Conservation (phyloP, 2,113 vertebrate genomes). For the Fregata magnificens region DNA sequence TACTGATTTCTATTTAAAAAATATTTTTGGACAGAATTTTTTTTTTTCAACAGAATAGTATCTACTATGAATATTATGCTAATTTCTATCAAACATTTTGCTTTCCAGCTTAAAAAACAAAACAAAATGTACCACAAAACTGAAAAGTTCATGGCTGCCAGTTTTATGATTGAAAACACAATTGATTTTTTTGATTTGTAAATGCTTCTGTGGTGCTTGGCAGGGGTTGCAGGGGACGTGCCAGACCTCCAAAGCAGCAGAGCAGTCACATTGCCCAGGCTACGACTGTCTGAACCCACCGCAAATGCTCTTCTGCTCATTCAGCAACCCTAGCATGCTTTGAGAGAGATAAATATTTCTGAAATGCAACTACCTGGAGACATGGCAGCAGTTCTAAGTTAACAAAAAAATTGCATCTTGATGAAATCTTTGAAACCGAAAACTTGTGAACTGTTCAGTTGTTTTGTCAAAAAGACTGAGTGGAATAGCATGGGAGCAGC, state of each 20-base stretch:
- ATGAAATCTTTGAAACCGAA: background rate
- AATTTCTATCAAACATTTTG: background rate
- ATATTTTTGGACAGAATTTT: background rate
- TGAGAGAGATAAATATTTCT: background rate
- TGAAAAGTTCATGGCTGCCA: background rate
- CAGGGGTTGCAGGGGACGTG: background rate
- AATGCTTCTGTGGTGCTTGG: background rate
- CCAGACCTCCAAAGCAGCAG: background rate
- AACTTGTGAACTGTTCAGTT: background rate
- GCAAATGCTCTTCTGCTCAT: background rate
- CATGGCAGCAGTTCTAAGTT: accelerated
- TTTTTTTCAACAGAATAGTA: background rate
- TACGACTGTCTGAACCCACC: background rate
- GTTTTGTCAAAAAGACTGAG: background rate
- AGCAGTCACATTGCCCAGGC: background rate
- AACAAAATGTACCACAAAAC: background rate
- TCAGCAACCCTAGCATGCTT: background rate
- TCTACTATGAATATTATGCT: background rate
- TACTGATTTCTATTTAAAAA: background rate
- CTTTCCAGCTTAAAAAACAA: background rate
- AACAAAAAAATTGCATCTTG: background rate
- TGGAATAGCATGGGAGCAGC: background rate
- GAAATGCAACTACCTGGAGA: background rate
- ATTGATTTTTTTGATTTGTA: background rate
- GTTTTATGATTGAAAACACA: background rate